Conservation (phyloP, 2,797 vertebrate genomes). For the Xiphophorus birchmanni region DNA sequence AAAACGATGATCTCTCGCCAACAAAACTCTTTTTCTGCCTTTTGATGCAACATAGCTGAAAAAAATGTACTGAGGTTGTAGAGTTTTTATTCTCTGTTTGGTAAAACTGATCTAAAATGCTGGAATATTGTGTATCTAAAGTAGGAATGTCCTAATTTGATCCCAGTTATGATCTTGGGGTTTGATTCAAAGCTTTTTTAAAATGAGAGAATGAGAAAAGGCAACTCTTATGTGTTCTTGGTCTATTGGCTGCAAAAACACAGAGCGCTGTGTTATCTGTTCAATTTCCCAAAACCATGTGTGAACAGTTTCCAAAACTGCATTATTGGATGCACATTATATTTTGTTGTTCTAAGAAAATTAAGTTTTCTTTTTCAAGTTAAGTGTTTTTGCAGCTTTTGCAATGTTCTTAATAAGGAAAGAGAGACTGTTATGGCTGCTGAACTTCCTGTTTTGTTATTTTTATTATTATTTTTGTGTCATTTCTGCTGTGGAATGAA, state of each 20-base stretch:
- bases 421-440: background rate
- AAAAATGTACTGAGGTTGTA: background rate
- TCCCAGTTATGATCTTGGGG: background rate
- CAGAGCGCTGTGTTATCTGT: background rate
- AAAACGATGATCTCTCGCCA: constrained; percentile 20
- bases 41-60: background rate
- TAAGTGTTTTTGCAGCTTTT: background rate
- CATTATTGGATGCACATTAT: background rate
- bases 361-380: background rate
- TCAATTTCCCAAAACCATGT: background rate
- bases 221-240: background rate
- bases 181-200: background rate
- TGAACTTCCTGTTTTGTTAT: background rate
- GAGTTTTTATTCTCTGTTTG: background rate
- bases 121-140: background rate
- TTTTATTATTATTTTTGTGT: background rate
- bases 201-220: background rate
- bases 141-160: background rate
- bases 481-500: background rate
- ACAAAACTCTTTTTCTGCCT: background rate
- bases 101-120: background rate
- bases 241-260: background rate
- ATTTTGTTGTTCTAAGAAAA: background rate
- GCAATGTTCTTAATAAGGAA: background rate
- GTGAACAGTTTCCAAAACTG: background rate